Base-by-base conservation (phyloP, 2,113 vertebrate species). In the Anser brachyrhynchus region DNA sequence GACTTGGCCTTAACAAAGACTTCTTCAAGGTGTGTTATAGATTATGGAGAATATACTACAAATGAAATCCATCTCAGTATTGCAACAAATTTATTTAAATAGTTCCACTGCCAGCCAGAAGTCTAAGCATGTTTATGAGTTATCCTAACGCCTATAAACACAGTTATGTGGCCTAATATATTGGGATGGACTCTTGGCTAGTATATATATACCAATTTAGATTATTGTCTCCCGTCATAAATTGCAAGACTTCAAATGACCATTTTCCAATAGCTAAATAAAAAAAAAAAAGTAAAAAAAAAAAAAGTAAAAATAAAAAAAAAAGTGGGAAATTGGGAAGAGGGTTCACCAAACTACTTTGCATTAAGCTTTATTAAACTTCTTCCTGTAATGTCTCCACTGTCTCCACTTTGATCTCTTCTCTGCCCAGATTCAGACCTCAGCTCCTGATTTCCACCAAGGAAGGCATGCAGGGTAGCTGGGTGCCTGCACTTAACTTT, bases 301-400 rank as follows among this genome's bases (percentile, higher is more conserved):
- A 37, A 37, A 37, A 37, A 37, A 37, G 37, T 37, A 37, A 37
- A 37, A 37, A 37, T 37, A 31, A 10, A 19, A 43, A 43, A 64
- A 62, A 73, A 12, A 41, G 3, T 31, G 67, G 77, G 39, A 89
- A 79, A 66, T 69, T 75, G 31, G 49, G 62, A 90, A 92, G 23
- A 87, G 55, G 29, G 83, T 89, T 96, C 62, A 72, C 29, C 62
- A 73, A 78, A 72, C 58, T 84, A 20, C 29, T 90, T 93, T 92
- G 77, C 62, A 33, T 87, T 21, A 74, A 70, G 51, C 75, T 89
- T 91, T 92, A 82, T 91, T 93, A 94, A 90, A 83, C 87, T 89
- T 91, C 20, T 29, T 93, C 31, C 58, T 62, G 37, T 84, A 84
- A 72, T 0, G 1, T 87, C 65, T 95, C 41, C 64, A 79, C 89